phyloP scores from a whole-genome alignment of 2,113 vertebrate genomes.

The Protobothrops mucrosquamatus region DNA sequence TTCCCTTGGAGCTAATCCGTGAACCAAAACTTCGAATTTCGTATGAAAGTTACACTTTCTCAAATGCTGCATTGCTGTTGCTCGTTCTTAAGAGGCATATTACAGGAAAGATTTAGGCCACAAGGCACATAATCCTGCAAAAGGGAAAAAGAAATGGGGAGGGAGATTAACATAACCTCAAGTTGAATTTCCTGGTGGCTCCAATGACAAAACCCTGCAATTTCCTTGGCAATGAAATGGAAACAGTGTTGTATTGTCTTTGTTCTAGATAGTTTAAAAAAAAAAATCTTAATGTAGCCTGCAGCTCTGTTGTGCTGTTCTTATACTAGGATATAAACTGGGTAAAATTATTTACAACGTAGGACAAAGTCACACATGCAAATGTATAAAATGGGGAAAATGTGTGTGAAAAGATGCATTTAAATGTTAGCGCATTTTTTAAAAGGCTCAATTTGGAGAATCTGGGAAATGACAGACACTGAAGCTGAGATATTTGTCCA shows the following conservation, averaged over 20 bases:
- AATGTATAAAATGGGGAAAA: background rate
- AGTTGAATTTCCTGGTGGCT: background rate
- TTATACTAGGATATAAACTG: background rate
- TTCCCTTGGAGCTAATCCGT: background rate
- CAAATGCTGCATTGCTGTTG: background rate
- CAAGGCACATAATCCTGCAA: background rate
- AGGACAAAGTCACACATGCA: background rate
- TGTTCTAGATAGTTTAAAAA: background rate
- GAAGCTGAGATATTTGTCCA: background rate
- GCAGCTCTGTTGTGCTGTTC: background rate
- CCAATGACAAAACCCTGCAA: background rate
- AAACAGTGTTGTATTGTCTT: background rate
- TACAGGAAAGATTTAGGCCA: background rate
- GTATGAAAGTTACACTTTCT: background rate
- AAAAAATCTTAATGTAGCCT: background rate
- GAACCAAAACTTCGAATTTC: background rate
- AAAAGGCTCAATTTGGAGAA: background rate
- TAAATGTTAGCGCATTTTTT: background rate
- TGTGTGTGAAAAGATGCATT: background rate
- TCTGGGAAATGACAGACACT: background rate
- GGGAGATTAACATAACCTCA: background rate
- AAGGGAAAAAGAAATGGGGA: background rate
- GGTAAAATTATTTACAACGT: background rate
- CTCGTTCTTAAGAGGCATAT: background rate
- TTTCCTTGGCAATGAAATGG: background rate